Percentiles rank a stretch among this genome's conserved stretches.
Evolutionary conservation across 2,888 invertebrate species (phyloP).

Genomic region (Coecobrya sp.): DNA sequence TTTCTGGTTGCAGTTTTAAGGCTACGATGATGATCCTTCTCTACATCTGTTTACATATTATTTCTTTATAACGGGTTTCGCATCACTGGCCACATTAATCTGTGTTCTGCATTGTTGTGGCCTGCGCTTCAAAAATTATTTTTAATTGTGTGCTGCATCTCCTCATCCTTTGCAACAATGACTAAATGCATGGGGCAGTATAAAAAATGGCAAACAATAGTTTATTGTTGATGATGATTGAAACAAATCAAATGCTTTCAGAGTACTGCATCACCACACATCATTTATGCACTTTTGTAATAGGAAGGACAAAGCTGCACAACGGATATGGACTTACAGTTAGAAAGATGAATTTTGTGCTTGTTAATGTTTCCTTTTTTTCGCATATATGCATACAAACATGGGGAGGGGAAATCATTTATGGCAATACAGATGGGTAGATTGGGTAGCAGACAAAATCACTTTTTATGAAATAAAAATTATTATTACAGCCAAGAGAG

Average conservation of each 20-base stretch:
- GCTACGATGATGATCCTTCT: conserved; percentile 11
- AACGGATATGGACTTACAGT: conserved; percentile 3
- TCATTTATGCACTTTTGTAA: neutral
- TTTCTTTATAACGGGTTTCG: conserved; percentile 67
- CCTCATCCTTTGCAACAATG: neutral
- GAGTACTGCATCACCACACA: neutral
- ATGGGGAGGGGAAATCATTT: neutral
- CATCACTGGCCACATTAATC: conserved; percentile 54
- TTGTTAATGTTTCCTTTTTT: conserved; percentile 50
- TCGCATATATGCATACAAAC: neutral
- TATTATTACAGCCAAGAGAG: neutral
- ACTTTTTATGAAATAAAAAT: conserved; percentile 47
- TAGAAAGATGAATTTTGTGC: conserved; percentile 33
- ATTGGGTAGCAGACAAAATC: conserved; percentile 35
- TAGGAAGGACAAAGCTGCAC: conserved; percentile 1
- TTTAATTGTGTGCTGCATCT: neutral
- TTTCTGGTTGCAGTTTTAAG: conserved; percentile 28
- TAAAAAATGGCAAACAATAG: neutral
- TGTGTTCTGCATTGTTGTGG: neutral
- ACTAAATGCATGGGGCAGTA: neutral
- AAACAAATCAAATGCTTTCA: conserved; percentile 23
- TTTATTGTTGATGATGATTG: conserved; percentile 24
- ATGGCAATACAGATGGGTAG: conserved; percentile 9
- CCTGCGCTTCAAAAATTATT: conserved; percentile 48
- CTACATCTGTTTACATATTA: conserved; percentile 23